Evolutionary conservation across 2,888 invertebrate species (phyloP), one percentile per base, ranked within the genome.

Genomic region (Leptothorax acervorum): DNA sequence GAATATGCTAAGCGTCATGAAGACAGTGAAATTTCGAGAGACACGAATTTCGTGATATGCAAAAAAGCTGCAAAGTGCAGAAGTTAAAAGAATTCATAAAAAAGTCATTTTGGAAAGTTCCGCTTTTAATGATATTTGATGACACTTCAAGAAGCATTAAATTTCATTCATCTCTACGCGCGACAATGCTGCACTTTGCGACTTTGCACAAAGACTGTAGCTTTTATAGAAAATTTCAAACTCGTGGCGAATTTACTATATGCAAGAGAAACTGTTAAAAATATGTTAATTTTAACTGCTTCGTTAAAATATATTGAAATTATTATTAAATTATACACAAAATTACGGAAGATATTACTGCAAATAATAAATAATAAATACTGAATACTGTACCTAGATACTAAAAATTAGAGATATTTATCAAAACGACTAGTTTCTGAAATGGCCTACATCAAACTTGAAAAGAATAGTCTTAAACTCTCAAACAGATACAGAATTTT

Each of bases 181-280:
- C 28, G 42, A 45, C 42, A 62, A n/a, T n/a, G 60, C 18, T 28
- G 57, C 18, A 73, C 15, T 42, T 73, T 57, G 3, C 18, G 42
- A 55, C 42, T 60, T 31, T 62, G 23, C 57, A 28, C 39, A 42
- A 60, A 39, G 28, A 11, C 18, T 42, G 12, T 39, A 23, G 6
- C 39, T 39, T 60, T 73, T 73, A 60, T 45, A 45, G 28, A n/a
- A 28, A 74, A 62, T 45, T 74, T 62, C 31, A 45, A 42, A 42
- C 23, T 62, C 4, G 28, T 8, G 12, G 45, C 4, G 3, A 39
- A 60, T 45, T 28, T 55, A 42, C 2, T 6, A 8, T 28, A 57
- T 31, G 28, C 18, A 31, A 31, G 35, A 48, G 31, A 42, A 60
- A 11, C 15, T 45, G n/a, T 18, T 60, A 60, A 45, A 66, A 66